Evolutionary conservation across 2,113 vertebrate species (phyloP).

Genomic region (Alosa alosa): DNA sequence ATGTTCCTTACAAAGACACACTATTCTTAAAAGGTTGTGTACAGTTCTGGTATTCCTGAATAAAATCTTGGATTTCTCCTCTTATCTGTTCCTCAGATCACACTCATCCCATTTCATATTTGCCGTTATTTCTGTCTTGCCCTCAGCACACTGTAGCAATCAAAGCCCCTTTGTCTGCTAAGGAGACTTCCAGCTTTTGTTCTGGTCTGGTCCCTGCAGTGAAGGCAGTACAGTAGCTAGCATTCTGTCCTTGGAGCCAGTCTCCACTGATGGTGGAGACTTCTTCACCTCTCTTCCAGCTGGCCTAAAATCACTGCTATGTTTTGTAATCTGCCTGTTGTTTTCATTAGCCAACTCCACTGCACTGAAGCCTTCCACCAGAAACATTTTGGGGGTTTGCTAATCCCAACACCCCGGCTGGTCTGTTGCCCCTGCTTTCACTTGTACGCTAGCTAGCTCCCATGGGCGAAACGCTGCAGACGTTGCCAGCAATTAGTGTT

Average conservation of each 20-base stretch:
- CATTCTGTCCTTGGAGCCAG: background rate
- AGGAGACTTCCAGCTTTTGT: constrained; percentile 9
- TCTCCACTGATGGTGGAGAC: background rate
- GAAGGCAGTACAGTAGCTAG: background rate
- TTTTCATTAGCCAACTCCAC: constrained; percentile 1
- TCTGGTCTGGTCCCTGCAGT: background rate
- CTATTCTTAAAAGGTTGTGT: background rate
- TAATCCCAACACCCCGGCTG: background rate
- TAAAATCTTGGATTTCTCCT: no score
- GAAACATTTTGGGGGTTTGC: background rate
- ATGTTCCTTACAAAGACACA: background rate
- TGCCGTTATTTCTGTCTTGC: background rate
- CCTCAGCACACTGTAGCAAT: background rate
- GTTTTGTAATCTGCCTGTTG: background rate
- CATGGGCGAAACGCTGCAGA: background rate
- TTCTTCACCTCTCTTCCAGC: background rate
- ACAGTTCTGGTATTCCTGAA: background rate
- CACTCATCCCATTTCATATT: background rate
- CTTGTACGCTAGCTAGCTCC: background rate
- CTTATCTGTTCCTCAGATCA: background rate
- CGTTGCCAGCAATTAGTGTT: background rate
- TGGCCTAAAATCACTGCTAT: background rate
- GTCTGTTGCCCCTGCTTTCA: background rate
- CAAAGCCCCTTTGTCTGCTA: background rate
- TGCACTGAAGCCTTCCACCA: background rate